Conservation (phyloP, 1,140 invertebrate genomes). For the Apocrypta bakeri region DNA sequence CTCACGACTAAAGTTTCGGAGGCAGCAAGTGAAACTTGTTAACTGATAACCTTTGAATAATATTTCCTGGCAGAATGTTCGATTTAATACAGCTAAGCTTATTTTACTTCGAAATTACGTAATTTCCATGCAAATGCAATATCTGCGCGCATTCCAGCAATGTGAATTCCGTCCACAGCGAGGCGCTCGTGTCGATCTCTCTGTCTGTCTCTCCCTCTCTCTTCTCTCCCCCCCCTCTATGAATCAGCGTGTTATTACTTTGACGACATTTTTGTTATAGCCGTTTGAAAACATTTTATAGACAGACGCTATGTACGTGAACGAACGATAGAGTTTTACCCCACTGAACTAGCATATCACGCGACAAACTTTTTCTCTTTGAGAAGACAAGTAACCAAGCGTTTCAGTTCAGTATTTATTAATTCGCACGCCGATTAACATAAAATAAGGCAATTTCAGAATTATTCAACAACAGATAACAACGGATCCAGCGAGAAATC, state of each 20-base stretch:
- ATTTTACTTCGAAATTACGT: slow-evolving; percentile 46
- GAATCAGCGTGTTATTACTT: slow-evolving; percentile 3
- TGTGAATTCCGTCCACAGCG: background rate
- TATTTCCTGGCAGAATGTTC: slow-evolving; percentile 35
- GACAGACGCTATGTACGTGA: no score
- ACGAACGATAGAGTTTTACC: no score
- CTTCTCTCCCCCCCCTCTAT: background rate
- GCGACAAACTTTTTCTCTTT: no score
- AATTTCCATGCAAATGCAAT: slow-evolving; percentile 46
- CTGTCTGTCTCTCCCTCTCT: background rate
- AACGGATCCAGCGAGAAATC: no score
- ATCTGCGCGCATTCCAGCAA: slow-evolving; percentile 24
- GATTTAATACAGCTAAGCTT: slow-evolving; percentile 43
- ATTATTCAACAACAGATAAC: no score
- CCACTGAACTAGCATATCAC: no score
- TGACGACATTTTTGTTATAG: background rate
- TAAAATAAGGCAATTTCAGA: no score
- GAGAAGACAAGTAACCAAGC: background rate
- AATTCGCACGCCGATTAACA: no score
- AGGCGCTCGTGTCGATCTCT: background rate
- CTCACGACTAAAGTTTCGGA: slow-evolving; percentile 26
- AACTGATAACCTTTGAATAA: slow-evolving; percentile 52
- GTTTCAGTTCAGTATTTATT: background rate
- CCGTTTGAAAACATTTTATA: background rate
- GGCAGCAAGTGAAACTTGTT: slow-evolving; percentile 42